phyloP scores from a whole-genome alignment of 2,113 vertebrate species.

The Thryonomys swinderianus region DNA sequence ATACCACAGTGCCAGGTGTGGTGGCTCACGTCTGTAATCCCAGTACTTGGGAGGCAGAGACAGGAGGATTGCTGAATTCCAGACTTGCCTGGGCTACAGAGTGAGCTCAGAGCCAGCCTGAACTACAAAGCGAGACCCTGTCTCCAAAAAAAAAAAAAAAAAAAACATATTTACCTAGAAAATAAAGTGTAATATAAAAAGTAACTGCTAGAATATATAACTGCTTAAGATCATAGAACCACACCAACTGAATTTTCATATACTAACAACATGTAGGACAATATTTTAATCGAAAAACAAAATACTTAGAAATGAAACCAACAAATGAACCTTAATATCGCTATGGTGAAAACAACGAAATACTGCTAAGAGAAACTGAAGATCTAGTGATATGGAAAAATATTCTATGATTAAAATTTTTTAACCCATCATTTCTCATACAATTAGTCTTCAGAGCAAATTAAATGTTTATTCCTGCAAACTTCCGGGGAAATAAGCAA shows the following conservation, averaged over 20 bases:
- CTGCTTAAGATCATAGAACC: background rate
- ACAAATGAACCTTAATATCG: background rate
- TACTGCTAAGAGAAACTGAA: background rate
- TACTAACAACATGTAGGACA: background rate
- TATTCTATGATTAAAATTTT: background rate
- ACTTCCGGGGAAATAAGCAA: background rate
- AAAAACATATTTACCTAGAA: background rate
- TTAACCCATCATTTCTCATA: background rate
- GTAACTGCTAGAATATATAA: background rate
- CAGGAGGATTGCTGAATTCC: no score
- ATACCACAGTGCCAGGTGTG: no score
- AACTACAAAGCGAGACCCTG: no score
- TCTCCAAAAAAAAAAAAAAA: no score
- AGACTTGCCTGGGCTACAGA: no score
- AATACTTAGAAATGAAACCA: background rate
- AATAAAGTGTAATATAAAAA: background rate
- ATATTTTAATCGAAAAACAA: background rate
- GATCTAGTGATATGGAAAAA: background rate
- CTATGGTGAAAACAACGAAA: background rate
- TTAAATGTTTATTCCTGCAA: background rate
- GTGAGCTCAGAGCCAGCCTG: no score
- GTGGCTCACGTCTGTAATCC: no score
- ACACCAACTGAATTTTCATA: background rate
- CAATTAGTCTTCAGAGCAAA: background rate
- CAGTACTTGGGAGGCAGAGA: no score